Evolutionary conservation across 2,888 invertebrate genomes (phyloP).

Genomic region (Chironomus riparius): DNA sequence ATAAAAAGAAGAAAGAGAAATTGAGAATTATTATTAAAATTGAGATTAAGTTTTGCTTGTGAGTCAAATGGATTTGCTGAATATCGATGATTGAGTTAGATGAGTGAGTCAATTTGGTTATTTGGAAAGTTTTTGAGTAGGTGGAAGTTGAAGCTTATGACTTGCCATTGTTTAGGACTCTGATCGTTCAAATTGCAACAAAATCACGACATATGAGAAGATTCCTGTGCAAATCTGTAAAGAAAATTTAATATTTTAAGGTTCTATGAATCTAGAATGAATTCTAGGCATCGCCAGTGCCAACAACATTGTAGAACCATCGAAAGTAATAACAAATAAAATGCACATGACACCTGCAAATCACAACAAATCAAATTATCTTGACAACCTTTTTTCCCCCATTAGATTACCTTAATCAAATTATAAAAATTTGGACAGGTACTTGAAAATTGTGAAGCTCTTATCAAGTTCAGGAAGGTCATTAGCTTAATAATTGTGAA

Average conservation of each 20-base stretch:
- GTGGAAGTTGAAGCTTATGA: neutral
- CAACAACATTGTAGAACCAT: too few species aligned
- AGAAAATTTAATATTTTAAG: neutral
- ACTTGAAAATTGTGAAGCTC: too few species aligned
- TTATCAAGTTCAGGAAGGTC: too few species aligned
- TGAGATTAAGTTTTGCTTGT: neutral
- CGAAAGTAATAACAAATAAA: neutral
- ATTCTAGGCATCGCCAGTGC: neutral
- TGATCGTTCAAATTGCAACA: neutral
- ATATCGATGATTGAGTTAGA: too few species aligned
- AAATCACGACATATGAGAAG: neutral
- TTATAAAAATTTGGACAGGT: too few species aligned
- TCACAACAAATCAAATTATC: too few species aligned
- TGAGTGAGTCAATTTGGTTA: too few species aligned
- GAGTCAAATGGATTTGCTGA: neutral
- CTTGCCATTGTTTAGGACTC: neutral
- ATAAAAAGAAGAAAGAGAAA: neutral
- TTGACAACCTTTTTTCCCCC: too few species aligned
- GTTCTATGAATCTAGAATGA: neutral
- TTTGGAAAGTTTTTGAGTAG: neutral
- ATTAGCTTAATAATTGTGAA: too few species aligned
- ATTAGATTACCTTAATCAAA: too few species aligned
- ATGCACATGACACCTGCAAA: too few species aligned
- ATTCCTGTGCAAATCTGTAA: neutral
- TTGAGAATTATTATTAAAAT: neutral